Evolutionary conservation across 2,888 invertebrate genomes (phyloP), one percentile per base, ranked within the genome.

Genomic region (Drosophila anomalipes): DNA sequence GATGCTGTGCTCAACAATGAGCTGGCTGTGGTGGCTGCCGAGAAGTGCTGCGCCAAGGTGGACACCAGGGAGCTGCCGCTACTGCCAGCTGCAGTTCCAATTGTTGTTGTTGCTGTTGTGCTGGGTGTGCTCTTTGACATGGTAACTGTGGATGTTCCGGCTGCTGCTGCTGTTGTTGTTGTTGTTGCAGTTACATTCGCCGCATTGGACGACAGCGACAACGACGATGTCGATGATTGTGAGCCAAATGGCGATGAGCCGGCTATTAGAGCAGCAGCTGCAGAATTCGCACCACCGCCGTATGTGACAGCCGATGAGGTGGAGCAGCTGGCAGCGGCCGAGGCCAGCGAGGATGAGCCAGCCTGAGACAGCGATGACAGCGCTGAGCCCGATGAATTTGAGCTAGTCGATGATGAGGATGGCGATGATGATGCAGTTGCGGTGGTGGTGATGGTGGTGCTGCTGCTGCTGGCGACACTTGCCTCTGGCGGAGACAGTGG

Each of bases 1-100:
- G 66, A 49, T 19, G 86, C 70, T 16, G 66, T 81, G 68, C 81
- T 81, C 51, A 91, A 77, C 69, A 88, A 33, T 9, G 90, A 82
- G 65, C 90, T 85, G 57, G 91, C 87, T 51, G 91, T 85, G 19
- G 88, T 91, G 28, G 88, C 91, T 32, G 91, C 90, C 70, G 92
- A 91, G 35, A 92, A 92, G 72, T 92, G 92, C 49, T 92, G 92
- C 47, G 92, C 91, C 70, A 92, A 74, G n/a, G 91, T 92, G 32
- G 92, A 91, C 4, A 92, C 92, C 70, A 92, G 70, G 12, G 92
- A 79, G 41, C 33, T 70, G 51, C 70, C 41, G 41, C 70, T 72
- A 0, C 56, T 28, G 44, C 61, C 57, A 26, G 54, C 54, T 52
- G 59, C 54, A 49, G 57, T 57, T 22, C 33, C 57, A 22, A 63